A percentile compares a stretch with the other conserved stretches of the same genome.
These are phyloP conservation scores for Thalpophila matura DNA, from an alignment of 2,888 invertebrate genomes.

Conservation along the genomic window DNA sequence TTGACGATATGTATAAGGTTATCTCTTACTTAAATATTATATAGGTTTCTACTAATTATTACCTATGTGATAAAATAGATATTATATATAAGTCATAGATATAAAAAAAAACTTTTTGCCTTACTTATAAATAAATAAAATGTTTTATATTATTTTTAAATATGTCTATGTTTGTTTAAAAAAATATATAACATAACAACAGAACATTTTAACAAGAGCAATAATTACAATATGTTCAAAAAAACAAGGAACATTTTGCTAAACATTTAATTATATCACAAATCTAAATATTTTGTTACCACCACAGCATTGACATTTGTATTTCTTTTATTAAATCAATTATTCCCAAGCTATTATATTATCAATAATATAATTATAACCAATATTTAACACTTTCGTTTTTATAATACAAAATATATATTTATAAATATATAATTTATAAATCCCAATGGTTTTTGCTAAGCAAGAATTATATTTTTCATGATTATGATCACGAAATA, in stretches of 20 bases:
- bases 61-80: neutral
- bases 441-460: neutral
- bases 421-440: neutral
- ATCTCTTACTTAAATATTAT: conserved; percentile 49
- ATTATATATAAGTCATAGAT: neutral
- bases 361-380: neutral
- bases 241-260: conserved; percentile 9
- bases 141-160: too few relatives aligned
- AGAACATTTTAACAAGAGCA: neutral
- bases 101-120: too few relatives aligned
- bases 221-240: neutral
- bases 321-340: conserved; percentile 22
- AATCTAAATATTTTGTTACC: conserved; percentile 78
- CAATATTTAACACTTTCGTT: conserved; percentile 1
- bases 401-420: neutral
- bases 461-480: too few relatives aligned
- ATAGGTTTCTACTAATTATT: neutral
- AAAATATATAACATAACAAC: neutral
- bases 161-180: too few relatives aligned
- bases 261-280: conserved; percentile 63
- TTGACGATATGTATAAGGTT: conserved; percentile 82
- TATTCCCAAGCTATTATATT: neutral
- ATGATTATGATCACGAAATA: too few relatives aligned
- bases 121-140: too few relatives aligned
- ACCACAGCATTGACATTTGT: conserved; percentile 80